phyloP scores from a whole-genome alignment of 1,140 invertebrate genomes.

The Procambarus clarkii region DNA sequence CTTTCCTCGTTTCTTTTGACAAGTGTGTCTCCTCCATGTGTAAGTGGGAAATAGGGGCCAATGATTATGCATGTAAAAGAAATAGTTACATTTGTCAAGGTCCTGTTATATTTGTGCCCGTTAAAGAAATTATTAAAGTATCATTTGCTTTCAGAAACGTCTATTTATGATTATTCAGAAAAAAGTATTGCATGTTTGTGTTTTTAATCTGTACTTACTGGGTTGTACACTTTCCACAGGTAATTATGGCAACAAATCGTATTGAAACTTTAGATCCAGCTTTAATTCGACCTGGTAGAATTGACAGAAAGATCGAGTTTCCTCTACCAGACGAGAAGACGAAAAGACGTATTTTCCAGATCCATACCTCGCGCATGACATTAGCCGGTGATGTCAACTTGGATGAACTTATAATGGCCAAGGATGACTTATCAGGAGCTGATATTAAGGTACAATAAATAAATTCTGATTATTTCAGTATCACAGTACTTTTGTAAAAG shows the following conservation, averaged over 20 bases:
- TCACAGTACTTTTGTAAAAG: no score
- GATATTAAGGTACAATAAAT: slow-evolving; percentile 82
- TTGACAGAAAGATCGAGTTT: slow-evolving; percentile 99
- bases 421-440: slow-evolving; percentile 99
- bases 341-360: slow-evolving; percentile 97
- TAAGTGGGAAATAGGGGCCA: no score
- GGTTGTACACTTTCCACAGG: slow-evolving; percentile 78
- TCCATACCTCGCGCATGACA: slow-evolving; percentile 99
- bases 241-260: slow-evolving; percentile 99
- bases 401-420: slow-evolving; percentile 98
- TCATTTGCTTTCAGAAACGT: no score
- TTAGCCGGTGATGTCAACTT: slow-evolving; percentile 97
- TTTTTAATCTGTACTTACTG: not conserved
- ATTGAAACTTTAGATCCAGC: slow-evolving; percentile 99
- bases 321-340: slow-evolving; percentile 99
- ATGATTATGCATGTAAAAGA: no score
- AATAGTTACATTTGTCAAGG: no score
- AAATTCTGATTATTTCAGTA: no score
- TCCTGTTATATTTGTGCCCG: no score
- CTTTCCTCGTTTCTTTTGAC: no score
- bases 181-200: no score
- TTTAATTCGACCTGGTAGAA: slow-evolving; percentile 97
- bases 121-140: no score
- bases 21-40: no score
- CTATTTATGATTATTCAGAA: no score